Base-by-base conservation (phyloP, 2,797 vertebrate genomes). In the Carapus acus region DNA sequence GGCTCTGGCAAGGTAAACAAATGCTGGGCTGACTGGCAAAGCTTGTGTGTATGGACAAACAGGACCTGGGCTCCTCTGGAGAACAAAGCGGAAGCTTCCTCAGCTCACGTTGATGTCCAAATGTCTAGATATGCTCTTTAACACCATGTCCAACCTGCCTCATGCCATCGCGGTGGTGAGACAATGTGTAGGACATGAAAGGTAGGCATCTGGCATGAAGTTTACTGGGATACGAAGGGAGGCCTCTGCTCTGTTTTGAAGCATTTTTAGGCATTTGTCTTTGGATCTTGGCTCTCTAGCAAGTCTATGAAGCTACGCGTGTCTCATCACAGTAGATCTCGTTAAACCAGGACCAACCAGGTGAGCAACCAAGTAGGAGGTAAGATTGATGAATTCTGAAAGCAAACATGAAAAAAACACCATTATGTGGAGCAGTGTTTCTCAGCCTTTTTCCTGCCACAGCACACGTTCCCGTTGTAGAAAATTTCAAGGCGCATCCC, bases 181-280 rank as follows among this genome's bases (percentile, higher is more conserved):
- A 62, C 61, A 63, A 76, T 83, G 64, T 84, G 78, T 81, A 83
- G 71, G 71, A 67, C 69, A 73, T 54, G 38, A 58, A 82, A 84
- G 76, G 77, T 75, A 78, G 67, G 61, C 76, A 61, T 62, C 63
- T 66, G 67, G 76, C 54, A 59, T 58, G 42, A 50, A 39, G 61
- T 71, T 46, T 47, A 67, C 67, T 79, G 58, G 63, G 63, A 65
- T 7, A 60, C 60, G 62, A 13, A 58, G 15, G 43, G 17, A 13
- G 40, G 59, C 43, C 36, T 49, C 67, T 45, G 34, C 36, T 53
- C 69, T 69, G 51, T 74, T 71, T 58, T 70, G 69, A 82, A 74
- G 64, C 79, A 69, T 74, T 65, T 67, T 71, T 62, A 80, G 79
- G 69, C 62, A 68, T 76, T 78, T 61, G 65, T 85, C 85, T 86